Percentiles rank a stretch among this genome's conserved stretches.
Evolutionary conservation across 2,888 invertebrate species (phyloP).

Genomic region (Asteroscopus sphinx): DNA sequence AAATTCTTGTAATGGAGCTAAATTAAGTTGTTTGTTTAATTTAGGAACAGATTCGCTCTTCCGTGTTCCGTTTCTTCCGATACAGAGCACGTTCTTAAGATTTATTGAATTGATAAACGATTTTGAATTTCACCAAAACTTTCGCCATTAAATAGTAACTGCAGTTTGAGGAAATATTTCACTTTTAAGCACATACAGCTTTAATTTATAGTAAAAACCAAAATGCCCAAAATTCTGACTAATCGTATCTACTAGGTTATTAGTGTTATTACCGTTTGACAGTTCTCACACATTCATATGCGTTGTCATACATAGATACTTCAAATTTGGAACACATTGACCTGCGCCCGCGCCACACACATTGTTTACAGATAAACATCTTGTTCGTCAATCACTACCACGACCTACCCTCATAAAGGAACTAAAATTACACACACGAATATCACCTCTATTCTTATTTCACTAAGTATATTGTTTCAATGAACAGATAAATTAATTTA

Average conservation of each 20-base stretch:
- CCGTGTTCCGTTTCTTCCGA: constrained; percentile 40
- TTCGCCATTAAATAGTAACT: constrained; percentile 3
- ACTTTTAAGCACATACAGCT: neutral
- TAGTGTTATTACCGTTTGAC: constrained; percentile 44
- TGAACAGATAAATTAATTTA: constrained; percentile 54
- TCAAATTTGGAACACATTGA: constrained; percentile 65
- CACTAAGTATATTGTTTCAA: constrained; percentile 17
- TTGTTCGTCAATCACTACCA: constrained; percentile 78
- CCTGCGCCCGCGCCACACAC: constrained; percentile 76
- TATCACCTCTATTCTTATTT: constrained; percentile 7
- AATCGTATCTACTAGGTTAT: too few species aligned
- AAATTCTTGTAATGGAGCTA: constrained; percentile 37
- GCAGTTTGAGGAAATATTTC: neutral
- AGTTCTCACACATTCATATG: constrained; percentile 61
- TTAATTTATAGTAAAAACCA: neutral
- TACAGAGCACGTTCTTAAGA: constrained; percentile 40
- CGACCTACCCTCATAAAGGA: constrained; percentile 65
- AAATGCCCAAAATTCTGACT: neutral
- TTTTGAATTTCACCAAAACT: constrained; percentile 10
- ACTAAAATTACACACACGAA: constrained; percentile 22
- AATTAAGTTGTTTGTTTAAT: constrained; percentile 38
- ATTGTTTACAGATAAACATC: constrained; percentile 85
- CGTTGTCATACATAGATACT: constrained; percentile 71
- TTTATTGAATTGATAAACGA: constrained; percentile 10
- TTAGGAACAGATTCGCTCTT: constrained; percentile 39